Base-by-base conservation (phyloP, 2,797 vertebrate genomes). In the Fundulus diaphanus region DNA sequence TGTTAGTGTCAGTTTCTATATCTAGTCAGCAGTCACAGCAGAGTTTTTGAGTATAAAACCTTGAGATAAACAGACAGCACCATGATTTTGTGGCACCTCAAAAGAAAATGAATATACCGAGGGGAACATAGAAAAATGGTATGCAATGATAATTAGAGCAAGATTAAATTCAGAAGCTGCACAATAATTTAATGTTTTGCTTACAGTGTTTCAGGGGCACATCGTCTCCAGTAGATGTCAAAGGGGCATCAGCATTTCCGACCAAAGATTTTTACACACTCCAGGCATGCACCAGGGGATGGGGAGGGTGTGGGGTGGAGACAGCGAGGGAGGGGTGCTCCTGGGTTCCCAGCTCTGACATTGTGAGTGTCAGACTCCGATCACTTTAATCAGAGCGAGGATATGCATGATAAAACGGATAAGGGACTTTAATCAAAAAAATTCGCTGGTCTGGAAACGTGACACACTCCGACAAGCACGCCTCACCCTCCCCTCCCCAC, bases 341-440 rank as follows among this genome's bases (percentile, higher is more conserved):
- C 96, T 94, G 95, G 93, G 96, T 94, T 96, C 95, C 96, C 83
- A 81, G 85, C 95, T 95, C 97, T 98, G 98, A 98, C 97, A 98
- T 97, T 97, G 97, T 97, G 97, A 98, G 97, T 98, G 97, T 98
- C 97, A 99, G 97, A 95, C 96, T 96, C 96, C 97, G 96, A 98
- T 99, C 97, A 97, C 97, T 98, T 98, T 99, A 99, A 99, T 99
- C 98, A 98, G 96, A 97, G 96, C 95, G 94, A 96, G 97, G 98
- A 98, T 99, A 99, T 99, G 98, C 98, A 99, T 99, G 97, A 99
- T 99, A 97, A 98, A 96, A 98, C 95, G 97, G 98, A 99, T 99
- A 99, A 98, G 97, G 97, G 97, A 99, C 97, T 98, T 99, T 99
- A 99, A 99, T 99, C 97, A 98, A 99, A 99, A 96, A 98, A 98